Evolutionary conservation across 1,140 invertebrate species (phyloP), one percentile per base, ranked within the genome.

Genomic region (Maconellicoccus hirsutus): DNA sequence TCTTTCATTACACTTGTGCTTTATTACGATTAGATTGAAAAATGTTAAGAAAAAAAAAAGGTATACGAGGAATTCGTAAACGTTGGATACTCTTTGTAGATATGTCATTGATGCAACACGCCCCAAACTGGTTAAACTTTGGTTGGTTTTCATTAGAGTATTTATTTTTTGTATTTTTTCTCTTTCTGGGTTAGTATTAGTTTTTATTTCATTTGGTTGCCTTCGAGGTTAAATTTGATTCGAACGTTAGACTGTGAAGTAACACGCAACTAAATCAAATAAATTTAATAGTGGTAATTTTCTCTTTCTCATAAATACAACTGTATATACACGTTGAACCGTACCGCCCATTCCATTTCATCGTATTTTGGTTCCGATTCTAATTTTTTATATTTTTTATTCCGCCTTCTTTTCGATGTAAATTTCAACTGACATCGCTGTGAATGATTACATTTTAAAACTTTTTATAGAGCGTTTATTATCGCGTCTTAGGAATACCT

Each of bases 381-480:
- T 66, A 25, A 66, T 25, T 66, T 66, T 66, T 66, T 25, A 66
- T 66, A 66, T 25, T 66, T 66, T 25, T 66, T 66, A 66, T 66
- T 66, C 61, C 61, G 61, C 61, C 61, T 66, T 66, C 61, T 66
- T 66, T 66, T 66, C 61, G 61, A 26, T 66, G 61, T 66, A 66
- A 66, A 66, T 66, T 66, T 26, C 61, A 25, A 26, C 21, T 23
- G 25, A 66, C 22, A 66, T 14, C 25, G 61, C 25, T 16, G 61
- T 25, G 25, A 66, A 66, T 66, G 61, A 66, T 66, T 66, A 16
- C 21, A 66, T 66, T 66, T 66, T 66, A 26, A 66, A 19, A 1
- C 25, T 66, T 66, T 66, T 66, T 66, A 23, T 66, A 23, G 3
- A 23, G 22, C 25, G 14, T 61, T 66, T 66, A 52, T 14, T 52